phyloP scores from a whole-genome alignment of 2,113 vertebrate species.

The Cryptoleucopteryx plumbea region DNA sequence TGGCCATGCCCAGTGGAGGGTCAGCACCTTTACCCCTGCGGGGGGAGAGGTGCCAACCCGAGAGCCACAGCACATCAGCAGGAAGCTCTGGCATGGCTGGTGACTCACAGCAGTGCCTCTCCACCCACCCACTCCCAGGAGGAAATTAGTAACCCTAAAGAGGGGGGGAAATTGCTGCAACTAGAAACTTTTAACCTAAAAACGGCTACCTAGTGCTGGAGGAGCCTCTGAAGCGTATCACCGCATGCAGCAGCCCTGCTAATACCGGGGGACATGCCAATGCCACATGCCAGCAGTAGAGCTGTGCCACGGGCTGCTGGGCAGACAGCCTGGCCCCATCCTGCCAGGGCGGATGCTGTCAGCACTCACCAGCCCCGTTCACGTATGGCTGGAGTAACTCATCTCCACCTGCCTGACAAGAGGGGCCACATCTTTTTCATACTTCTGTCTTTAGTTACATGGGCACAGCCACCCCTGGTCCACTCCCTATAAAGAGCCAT shows the following conservation, averaged over 20 bases:
- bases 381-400: background rate
- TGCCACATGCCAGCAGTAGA: background rate
- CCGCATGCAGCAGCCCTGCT: background rate
- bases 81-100: fast-evolving
- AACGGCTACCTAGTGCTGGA: background rate
- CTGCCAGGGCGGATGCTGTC: fast-evolving
- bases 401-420: background rate
- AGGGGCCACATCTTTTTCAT: background rate
- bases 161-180: background rate
- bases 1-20: fast-evolving
- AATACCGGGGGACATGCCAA: fast-evolving
- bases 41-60: background rate
- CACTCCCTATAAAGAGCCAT: background rate
- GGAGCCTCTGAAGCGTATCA: background rate
- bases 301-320: background rate
- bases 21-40: background rate
- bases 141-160: background rate
- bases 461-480: background rate
- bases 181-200: background rate
- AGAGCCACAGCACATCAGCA: fast-evolving
- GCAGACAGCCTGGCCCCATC: background rate
- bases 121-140: background rate
- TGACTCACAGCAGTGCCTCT: background rate
- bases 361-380: background rate
- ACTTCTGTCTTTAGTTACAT: background rate